These are phyloP conservation scores for Trichogramma dendrolimi DNA, from an alignment of 2,888 invertebrate species.

Conservation along the genomic window DNA sequence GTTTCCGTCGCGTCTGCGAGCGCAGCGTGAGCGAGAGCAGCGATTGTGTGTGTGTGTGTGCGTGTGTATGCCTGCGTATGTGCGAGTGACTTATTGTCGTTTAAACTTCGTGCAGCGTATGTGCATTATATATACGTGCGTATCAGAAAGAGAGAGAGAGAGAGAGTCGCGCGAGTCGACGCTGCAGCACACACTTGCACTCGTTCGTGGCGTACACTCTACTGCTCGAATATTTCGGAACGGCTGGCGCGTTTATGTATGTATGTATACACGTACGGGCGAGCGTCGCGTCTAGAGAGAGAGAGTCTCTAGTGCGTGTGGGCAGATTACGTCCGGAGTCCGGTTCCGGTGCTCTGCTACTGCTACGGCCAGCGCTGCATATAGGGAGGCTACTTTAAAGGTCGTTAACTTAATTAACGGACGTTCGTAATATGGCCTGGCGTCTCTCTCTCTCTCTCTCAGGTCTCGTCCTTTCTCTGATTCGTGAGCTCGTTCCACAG, in stretches of 20 bases:
- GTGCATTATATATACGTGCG: too few species aligned
- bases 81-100: constrained; percentile 25
- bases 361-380: too few species aligned
- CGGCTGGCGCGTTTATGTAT: neutral
- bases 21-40: too few species aligned
- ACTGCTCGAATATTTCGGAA: neutral
- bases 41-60: too few species aligned
- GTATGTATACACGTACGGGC: neutral
- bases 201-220: neutral
- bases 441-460: constrained; percentile 10
- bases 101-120: constrained; percentile 25
- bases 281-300: too few species aligned
- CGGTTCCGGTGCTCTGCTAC: constrained; percentile 32
- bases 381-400: constrained; percentile 40
- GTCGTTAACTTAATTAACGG: constrained; percentile 49
- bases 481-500: too few species aligned
- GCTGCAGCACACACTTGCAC: too few species aligned
- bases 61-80: too few species aligned
- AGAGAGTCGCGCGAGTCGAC: constrained; percentile 3
- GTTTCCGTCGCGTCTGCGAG: constrained; percentile 22
- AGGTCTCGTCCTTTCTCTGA: constrained; percentile 9
- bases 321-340: constrained; percentile 28
- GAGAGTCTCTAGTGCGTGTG: constrained; percentile 15
- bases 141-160: too few species aligned
- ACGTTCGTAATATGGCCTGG: constrained; percentile 38